phyloP scores from a whole-genome alignment of 1,140 invertebrate species.

The Eriocheir sinensis region DNA sequence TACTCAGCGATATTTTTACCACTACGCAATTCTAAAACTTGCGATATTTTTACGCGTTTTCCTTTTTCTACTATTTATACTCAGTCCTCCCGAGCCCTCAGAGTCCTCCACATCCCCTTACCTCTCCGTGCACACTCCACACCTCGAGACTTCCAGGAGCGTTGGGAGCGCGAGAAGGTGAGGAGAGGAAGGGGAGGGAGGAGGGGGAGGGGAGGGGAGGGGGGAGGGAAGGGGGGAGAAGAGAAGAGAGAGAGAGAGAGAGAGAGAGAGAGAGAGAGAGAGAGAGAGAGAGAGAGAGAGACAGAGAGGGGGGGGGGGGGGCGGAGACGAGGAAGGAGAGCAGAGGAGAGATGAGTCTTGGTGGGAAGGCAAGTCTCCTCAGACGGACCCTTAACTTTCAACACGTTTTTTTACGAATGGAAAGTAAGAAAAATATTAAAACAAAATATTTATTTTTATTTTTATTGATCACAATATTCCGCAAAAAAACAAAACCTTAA shows the following conservation, averaged over 20 bases:
- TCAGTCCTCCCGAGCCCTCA: background rate
- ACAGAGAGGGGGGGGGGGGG: background rate
- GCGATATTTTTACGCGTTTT: background rate
- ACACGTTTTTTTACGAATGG: background rate
- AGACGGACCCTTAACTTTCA: background rate
- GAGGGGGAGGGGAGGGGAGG: background rate
- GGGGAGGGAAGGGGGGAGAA: background rate
- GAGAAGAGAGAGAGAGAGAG: background rate
- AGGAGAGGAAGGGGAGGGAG: background rate
- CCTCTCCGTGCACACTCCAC: background rate
- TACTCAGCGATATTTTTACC: no score
- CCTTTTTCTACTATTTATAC: background rate
- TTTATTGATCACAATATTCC: no score
- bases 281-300: background rate
- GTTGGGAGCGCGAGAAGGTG: background rate
- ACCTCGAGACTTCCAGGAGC: background rate
- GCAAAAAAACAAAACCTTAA: no score
- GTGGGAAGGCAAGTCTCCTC: no score
- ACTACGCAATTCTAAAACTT: no score
- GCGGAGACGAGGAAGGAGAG: background rate
- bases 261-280: background rate
- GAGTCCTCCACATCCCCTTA: background rate
- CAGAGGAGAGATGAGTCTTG: background rate
- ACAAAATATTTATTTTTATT: no score
- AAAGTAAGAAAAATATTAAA: background rate